A percentile compares a stretch with the other conserved stretches of the same genome.
Conservation (phyloP, 2,113 vertebrate genomes). For the Gambusia affinis region DNA sequence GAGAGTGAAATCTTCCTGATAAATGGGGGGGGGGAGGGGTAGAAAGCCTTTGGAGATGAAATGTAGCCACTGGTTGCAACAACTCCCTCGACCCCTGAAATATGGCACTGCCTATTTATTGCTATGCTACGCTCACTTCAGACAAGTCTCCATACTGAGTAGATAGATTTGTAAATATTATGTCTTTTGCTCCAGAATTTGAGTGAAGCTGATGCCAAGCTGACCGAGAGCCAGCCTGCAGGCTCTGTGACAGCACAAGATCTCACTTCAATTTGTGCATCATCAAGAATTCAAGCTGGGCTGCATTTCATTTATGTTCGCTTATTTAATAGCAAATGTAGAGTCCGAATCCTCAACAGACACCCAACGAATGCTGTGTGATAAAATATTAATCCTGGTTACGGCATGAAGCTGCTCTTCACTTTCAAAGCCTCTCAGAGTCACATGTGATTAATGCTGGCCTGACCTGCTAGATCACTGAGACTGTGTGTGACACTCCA, state of each 20-base stretch:
- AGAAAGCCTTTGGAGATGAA: not conserved
- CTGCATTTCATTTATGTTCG: slow-evolving; percentile 89
- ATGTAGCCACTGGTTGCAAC: slow-evolving; percentile 14
- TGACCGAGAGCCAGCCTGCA: slow-evolving; percentile 12
- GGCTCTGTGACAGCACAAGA: slow-evolving; percentile 26
- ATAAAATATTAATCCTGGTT: slow-evolving; percentile 99
- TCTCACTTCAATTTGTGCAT: slow-evolving; percentile 71
- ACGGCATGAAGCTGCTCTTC: slow-evolving; percentile 88
- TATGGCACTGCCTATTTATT: not conserved
- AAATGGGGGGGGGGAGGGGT: no score
- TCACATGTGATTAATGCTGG: slow-evolving; percentile 89
- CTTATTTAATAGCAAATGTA: slow-evolving; percentile 86
- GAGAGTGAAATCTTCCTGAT: no score
- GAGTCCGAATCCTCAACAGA: slow-evolving; percentile 91
- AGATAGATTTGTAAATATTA: slow-evolving; percentile 66
- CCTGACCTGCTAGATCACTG: slow-evolving; percentile 83
- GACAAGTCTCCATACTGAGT: slow-evolving; percentile 37
- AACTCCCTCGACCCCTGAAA: slow-evolving; percentile 1
- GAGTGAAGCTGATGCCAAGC: slow-evolving; percentile 45
- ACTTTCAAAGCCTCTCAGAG: slow-evolving; percentile 91
- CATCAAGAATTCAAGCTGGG: slow-evolving; percentile 90
- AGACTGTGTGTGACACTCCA: slow-evolving; percentile 82
- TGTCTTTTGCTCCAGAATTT: slow-evolving; percentile 56
- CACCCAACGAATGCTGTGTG: slow-evolving; percentile 93
- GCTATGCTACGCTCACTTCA: not conserved